phyloP scores from a whole-genome alignment of 2,113 vertebrate genomes.

The Cyanoramphus novaezelandiae region DNA sequence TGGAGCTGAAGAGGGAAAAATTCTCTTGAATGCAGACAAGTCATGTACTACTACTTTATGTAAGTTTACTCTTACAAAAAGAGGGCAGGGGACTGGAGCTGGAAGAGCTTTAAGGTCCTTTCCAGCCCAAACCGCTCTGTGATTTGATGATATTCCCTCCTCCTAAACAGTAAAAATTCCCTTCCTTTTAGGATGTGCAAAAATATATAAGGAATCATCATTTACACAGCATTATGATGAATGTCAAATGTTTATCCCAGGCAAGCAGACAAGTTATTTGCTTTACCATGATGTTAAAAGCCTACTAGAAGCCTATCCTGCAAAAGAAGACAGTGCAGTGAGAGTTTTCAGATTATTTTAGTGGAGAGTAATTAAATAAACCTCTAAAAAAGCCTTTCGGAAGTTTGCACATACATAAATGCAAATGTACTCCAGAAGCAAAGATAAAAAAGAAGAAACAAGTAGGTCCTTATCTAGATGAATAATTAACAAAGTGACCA shows the following conservation, averaged over 20 bases:
- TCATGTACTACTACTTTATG: not conserved
- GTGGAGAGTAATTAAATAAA: not conserved
- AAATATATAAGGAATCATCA: not conserved
- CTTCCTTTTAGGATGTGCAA: not conserved
- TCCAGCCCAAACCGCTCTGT: not conserved
- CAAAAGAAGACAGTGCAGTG: not conserved
- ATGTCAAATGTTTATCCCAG: not conserved
- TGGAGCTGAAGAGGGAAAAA: not conserved
- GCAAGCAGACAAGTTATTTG: not conserved
- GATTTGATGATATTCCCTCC: not conserved
- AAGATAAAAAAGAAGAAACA: not conserved
- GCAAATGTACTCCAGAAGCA: not conserved
- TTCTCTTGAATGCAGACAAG: not conserved
- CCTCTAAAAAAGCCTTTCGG: not conserved
- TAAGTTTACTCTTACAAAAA: not conserved
- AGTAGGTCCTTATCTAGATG: not conserved
- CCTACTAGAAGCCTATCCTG: not conserved
- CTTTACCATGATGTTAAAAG: not conserved
- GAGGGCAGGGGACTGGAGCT: not conserved
- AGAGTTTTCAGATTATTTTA: not conserved
- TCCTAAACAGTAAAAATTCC: not conserved
- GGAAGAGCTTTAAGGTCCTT: not conserved
- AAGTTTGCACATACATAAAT: not conserved
- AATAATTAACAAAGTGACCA: conserved; percentile 20
- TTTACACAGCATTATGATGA: not conserved